Percentiles rank a stretch among this genome's conserved stretches.
phyloP scores from a whole-genome alignment of 2,113 vertebrate species.

The Perognathus longimembris region DNA sequence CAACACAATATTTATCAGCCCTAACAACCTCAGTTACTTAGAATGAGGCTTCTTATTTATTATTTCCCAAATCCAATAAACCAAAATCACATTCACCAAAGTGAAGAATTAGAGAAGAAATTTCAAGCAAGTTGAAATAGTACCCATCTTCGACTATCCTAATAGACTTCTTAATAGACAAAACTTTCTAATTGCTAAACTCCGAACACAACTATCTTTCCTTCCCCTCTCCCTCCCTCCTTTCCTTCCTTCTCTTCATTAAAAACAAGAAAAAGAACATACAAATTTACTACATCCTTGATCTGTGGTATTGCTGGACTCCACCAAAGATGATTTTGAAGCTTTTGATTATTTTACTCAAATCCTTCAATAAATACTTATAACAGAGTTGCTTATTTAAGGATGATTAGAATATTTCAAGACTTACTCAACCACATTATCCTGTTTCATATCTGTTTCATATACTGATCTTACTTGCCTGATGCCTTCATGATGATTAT shows the following conservation, averaged over 20 bases:
- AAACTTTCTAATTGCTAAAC: neutral
- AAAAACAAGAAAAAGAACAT: neutral
- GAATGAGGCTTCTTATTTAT: neutral
- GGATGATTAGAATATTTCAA: neutral
- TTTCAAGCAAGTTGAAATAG: conserved; percentile 12
- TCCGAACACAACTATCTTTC: neutral
- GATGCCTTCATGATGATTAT: neutral
- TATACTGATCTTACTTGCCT: neutral
- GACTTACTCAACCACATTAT: conserved; percentile 28
- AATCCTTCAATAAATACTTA: neutral
- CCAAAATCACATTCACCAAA: neutral
- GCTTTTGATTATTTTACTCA: neutral
- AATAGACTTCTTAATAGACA: neutral
- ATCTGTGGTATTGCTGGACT: neutral
- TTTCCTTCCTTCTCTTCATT: neutral
- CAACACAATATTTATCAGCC: neutral
- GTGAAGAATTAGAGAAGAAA: conserved; percentile 17
- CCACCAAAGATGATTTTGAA: neutral
- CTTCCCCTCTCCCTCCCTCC: neutral
- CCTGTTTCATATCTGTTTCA: neutral
- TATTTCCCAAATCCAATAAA: conserved; percentile 27
- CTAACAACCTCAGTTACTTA: conserved; percentile 14
- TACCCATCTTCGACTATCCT: neutral
- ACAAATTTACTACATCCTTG: neutral
- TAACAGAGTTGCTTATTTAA: conserved; percentile 7